phyloP scores from a whole-genome alignment of 2,113 vertebrate genomes.

The Edolisoma coerulescens region DNA sequence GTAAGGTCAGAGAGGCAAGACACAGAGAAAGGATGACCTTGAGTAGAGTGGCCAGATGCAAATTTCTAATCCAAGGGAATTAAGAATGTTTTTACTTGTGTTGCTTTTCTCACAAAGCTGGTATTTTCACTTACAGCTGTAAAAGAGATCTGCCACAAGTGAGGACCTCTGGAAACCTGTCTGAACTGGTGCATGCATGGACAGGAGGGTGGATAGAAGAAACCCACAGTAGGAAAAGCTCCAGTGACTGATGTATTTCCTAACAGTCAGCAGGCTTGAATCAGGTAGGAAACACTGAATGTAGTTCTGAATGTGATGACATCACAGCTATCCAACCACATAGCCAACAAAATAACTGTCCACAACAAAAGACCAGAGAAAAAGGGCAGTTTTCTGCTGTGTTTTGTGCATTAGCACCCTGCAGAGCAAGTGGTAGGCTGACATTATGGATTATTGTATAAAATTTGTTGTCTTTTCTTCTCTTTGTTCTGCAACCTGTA shows the following conservation, averaged over 20 bases:
- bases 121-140: neutral
- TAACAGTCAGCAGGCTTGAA: neutral
- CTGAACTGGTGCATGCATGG: neutral
- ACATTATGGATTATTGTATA: neutral
- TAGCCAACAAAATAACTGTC: neutral
- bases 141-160: neutral
- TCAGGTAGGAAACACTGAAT: neutral
- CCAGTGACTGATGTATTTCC: neutral
- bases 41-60: neutral
- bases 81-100: neutral
- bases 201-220: neutral
- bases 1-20: neutral
- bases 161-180: neutral
- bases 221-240: neutral
- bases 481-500: neutral
- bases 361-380: neutral
- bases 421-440: neutral
- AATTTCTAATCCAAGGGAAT: neutral
- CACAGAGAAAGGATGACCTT: neutral
- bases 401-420: neutral
- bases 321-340: neutral
- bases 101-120: neutral
- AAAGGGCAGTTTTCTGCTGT: neutral
- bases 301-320: fast-evolving
- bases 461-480: neutral